Evolutionary conservation across 2,113 vertebrate species (phyloP), one percentile per base, ranked within the genome.

Genomic region (Dissostichus mawsoni): DNA sequence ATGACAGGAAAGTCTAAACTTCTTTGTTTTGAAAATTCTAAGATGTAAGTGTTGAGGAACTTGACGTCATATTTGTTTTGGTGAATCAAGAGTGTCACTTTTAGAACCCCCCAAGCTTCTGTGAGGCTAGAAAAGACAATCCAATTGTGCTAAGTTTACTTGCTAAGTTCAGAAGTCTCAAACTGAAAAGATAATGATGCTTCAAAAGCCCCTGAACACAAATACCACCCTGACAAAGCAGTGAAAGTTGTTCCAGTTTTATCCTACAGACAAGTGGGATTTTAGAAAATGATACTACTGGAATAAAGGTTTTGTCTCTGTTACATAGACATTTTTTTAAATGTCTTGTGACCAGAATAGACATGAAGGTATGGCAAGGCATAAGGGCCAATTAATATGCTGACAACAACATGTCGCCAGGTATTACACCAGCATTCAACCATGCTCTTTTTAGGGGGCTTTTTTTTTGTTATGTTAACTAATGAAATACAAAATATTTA

Each of bases 171-270:
- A 65, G 51, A 72, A 8, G 0, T 65, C 55, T 79, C n/a, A 48
- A 45, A 68, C 57, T 73, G 59, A 74, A 70, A 76, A 14, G 44
- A 80, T 84, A 88, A 84, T 82, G 66, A 78, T 61, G 50, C 76
- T 66, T 84, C 74, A 65, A 65, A 72, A 71, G 70, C 57, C 52
- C 11, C 11, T 6, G 12, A 73, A 58, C 76, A 33, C 72, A 73
- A 80, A 74, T 48, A 68, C 36, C 44, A 45, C 47, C 18, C 68
- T 18, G 0, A 11, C 3, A 1, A 4, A 14, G 64, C 56, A 25
- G 25, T 74, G 76, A 74, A 74, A 64, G 20, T 41, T n/a, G 45
- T 62, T 41, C 18, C 36, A 69, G 12, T 50, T 64, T 48, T 41
- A 41, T 71, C 47, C 12, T 53, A 76, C 29, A 66, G 33, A 72